These are phyloP conservation scores for Harpagifer antarcticus DNA, from an alignment of 2,797 vertebrate genomes.

Conservation along the genomic window DNA sequence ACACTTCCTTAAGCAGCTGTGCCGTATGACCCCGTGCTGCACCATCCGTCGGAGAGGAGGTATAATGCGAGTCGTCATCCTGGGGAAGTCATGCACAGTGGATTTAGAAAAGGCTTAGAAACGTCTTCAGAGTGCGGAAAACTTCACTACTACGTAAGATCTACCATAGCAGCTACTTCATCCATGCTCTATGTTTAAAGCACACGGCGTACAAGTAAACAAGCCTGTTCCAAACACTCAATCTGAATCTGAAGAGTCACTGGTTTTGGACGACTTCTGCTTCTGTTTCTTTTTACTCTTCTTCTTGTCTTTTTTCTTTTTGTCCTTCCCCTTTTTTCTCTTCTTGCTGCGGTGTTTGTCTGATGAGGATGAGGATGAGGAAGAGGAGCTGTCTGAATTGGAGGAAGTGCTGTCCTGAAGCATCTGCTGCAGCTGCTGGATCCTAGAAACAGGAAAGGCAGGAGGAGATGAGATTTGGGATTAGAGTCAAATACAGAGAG, in stretches of 20 bases:
- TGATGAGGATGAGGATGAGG: slow-evolving; percentile 76
- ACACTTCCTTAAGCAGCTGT: slow-evolving; percentile 25
- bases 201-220: neutral
- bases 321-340: slow-evolving; percentile 89
- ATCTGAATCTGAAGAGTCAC: slow-evolving; percentile 85
- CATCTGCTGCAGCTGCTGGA: slow-evolving; percentile 93
- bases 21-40: slow-evolving; percentile 35
- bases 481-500: slow-evolving; percentile 27
- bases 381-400: slow-evolving; percentile 85
- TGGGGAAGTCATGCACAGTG: slow-evolving; percentile 67
- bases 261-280: slow-evolving; percentile 88
- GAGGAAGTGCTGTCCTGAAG: slow-evolving; percentile 91
- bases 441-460: slow-evolving; percentile 80
- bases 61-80: slow-evolving; percentile 41
- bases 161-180: slow-evolving; percentile 19
- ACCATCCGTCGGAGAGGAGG: slow-evolving; percentile 44
- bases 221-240: slow-evolving; percentile 65
- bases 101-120: slow-evolving; percentile 39
- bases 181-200: slow-evolving; percentile 17
- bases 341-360: slow-evolving; percentile 82
- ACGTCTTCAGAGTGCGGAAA: slow-evolving; percentile 32
- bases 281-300: slow-evolving; percentile 88
- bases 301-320: slow-evolving; percentile 89
- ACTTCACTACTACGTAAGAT: neutral
- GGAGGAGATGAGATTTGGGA: slow-evolving; percentile 19